Conservation (phyloP, 2,888 invertebrate species). For the Arctia plantaginis region DNA sequence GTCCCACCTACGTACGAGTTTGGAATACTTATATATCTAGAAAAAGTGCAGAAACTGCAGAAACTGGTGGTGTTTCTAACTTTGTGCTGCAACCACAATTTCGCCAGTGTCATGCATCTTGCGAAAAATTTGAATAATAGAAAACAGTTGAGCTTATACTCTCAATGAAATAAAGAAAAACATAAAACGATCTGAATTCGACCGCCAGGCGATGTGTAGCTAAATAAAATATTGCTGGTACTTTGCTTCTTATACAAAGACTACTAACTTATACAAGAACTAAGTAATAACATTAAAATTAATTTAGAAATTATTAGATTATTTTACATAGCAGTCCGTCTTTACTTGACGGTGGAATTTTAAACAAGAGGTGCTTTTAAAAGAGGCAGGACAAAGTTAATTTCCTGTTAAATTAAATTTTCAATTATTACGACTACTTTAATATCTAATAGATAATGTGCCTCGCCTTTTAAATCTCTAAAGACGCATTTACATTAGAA, state of each 20-base stretch:
- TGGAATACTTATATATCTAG: no score
- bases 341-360: not conserved
- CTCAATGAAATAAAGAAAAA: no score
- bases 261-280: no score
- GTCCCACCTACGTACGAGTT: no score
- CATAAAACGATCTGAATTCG: no score
- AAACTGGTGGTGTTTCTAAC: no score
- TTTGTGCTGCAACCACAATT: not conserved
- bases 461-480: not conserved
- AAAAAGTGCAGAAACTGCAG: no score
- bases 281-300: not conserved
- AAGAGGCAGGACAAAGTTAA: not conserved
- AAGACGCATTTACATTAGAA: no score
- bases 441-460: not conserved
- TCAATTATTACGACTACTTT: not conserved
- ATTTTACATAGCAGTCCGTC: not conserved
- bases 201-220: no score
- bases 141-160: not conserved
- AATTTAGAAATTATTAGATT: not conserved
- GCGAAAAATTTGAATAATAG: no score
- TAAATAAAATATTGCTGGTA: no score
- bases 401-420: not conserved
- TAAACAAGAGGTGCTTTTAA: not conserved
- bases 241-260: no score
- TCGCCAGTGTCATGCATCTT: not conserved